Conservation (phyloP, 1,140 invertebrate genomes). For the Pseudomyrmex cubaensis region DNA sequence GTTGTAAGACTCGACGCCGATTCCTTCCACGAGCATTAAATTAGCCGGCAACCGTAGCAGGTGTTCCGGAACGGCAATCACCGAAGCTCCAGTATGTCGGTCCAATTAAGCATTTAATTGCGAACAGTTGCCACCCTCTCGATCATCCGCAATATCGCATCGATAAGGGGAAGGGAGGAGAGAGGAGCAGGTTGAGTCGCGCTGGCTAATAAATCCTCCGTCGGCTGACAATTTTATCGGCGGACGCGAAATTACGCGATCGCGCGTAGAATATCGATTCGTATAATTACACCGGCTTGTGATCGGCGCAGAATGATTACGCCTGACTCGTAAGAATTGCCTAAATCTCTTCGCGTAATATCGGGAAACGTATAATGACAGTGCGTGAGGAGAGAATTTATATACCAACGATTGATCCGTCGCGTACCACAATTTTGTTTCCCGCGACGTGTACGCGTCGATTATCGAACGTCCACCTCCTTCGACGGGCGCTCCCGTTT, state of each 20-base stretch:
- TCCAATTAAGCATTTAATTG: slow-evolving; percentile 72
- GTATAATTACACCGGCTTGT: slow-evolving; percentile 15
- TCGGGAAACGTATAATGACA: not conserved
- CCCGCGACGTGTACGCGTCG: not conserved
- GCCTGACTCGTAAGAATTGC: not conserved
- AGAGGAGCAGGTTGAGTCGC: not conserved
- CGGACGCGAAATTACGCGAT: slow-evolving; percentile 24
- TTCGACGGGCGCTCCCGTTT: no score
- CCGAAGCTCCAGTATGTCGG: slow-evolving; percentile 42
- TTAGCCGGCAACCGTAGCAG: slow-evolving; percentile 53
- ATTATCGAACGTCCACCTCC: slow-evolving; percentile 41
- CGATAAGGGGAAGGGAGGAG: not conserved
- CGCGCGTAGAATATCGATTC: slow-evolving; percentile 50
- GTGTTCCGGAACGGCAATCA: slow-evolving; percentile 63
- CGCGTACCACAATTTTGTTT: no score
- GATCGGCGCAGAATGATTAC: not conserved
- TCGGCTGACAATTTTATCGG: slow-evolving; percentile 48
- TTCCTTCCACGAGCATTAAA: slow-evolving; percentile 44
- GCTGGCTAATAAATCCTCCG: slow-evolving; percentile 37
- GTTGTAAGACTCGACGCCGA: slow-evolving; percentile 50
- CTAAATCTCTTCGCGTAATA: not conserved
- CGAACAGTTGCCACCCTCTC: slow-evolving; percentile 65
- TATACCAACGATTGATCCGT: not conserved
- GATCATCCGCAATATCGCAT: slow-evolving; percentile 62
- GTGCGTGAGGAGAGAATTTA: not conserved